Evolutionary conservation across 2,797 vertebrate genomes (phyloP).

Genomic region (Vipera latastei): DNA sequence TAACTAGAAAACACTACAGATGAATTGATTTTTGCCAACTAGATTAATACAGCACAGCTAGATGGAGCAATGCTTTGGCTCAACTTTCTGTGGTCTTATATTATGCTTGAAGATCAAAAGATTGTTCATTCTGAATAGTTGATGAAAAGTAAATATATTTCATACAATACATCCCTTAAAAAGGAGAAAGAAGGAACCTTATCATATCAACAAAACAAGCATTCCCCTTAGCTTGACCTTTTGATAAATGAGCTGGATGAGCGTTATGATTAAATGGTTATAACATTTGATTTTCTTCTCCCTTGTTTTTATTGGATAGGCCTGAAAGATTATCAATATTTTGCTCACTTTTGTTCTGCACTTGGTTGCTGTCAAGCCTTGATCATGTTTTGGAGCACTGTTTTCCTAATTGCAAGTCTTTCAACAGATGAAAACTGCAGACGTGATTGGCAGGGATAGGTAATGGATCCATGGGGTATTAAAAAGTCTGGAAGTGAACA

Average conservation of each 20-base stretch:
- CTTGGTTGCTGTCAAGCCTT: constrained; percentile 32
- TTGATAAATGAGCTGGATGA: neutral
- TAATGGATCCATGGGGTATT: neutral
- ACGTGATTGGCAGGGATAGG: constrained; percentile 5
- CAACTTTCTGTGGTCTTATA: neutral
- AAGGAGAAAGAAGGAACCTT: neutral
- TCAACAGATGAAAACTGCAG: constrained; percentile 33
- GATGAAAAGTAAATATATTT: neutral
- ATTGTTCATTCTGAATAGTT: neutral
- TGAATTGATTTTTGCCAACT: neutral
- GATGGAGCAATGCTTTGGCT: neutral
- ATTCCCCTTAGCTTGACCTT: constrained; percentile 42
- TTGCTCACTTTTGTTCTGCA: constrained; percentile 34
- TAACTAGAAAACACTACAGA: neutral
- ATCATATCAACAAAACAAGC: constrained; percentile 24
- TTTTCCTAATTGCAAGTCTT: constrained; percentile 16
- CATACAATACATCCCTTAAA: neutral
- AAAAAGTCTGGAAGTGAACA: neutral
- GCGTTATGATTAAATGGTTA: constrained; percentile 1
- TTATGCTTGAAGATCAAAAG: neutral
- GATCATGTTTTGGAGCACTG: constrained; percentile 35
- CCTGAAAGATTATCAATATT: constrained; percentile 53
- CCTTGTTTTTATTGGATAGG: constrained; percentile 50
- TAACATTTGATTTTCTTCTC: constrained; percentile 58
- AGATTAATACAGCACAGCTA: neutral